Base-by-base conservation (phyloP, 1,140 invertebrate genomes). In the Bilobella aurantiaca region DNA sequence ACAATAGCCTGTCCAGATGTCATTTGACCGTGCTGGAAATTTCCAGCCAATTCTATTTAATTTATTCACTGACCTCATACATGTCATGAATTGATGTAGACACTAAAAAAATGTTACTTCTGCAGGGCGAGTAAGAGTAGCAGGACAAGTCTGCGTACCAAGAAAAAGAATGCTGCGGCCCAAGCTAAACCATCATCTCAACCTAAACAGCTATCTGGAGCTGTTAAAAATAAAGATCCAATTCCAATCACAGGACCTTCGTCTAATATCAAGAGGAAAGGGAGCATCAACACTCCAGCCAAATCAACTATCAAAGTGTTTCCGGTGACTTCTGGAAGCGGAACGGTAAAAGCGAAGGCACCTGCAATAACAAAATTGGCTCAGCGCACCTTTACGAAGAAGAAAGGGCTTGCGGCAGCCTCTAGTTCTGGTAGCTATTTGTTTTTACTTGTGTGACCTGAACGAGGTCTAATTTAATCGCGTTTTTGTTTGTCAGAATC, bases 191-290 rank as follows among this genome's bases (percentile, higher is more conserved):
- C 5, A 65, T 34, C 37, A 53, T 12, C 18, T 5, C 61, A 8
- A 61, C 64, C 64, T 56, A 59, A 23, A 59, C 58, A 67, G 61
- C 49, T 37, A 31, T 42, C 31, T 66, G 68, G 68, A 12, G 32
- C 65, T 27, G 65, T 69, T 37, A 69, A 53, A 23, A 69, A 69
- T 64, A 62, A 47, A 14, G 65, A 66, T 32, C 63, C 65, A 21
- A 63, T 69, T 42, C 62, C 58, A 16, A n/a, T 29, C 18, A 29
- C 59, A 8, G 32, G 42, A 14, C 16, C 28, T 18, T 30, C 63
- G 18, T 64, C 57, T 57, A 56, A 27, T 42, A 27, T 49, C n/a
- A n/a, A n/a, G n/a, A n/a, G n/a, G n/a, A 58, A 53, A n/a, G 23
- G 62, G 58, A 62, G 63, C 53, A 61, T 25, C 14, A 47, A 58